phyloP scores from a whole-genome alignment of 2,888 invertebrate genomes.

The Tipula confusa region DNA sequence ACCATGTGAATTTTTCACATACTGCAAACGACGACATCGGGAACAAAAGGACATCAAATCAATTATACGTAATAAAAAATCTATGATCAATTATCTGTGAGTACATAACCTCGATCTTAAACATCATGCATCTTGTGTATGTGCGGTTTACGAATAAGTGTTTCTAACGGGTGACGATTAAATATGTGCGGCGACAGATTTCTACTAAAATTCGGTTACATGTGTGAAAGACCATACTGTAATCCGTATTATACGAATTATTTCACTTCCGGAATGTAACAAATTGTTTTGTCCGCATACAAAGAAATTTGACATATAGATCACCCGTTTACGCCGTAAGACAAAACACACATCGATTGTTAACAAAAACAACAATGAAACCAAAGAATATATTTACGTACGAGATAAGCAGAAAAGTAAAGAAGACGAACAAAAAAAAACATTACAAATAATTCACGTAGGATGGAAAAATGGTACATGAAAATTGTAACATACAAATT shows the following conservation, averaged over 20 bases:
- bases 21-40: neutral
- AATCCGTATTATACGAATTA: neutral
- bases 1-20: slow-evolving; percentile 9
- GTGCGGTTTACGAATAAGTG: neutral
- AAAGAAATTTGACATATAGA: neutral
- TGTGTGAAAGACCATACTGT: neutral
- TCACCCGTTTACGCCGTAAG: neutral
- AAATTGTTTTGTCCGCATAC: neutral
- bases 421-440: neutral
- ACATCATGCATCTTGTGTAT: neutral
- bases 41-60: neutral
- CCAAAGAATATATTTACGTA: neutral
- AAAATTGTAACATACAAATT: slow-evolving; percentile 9
- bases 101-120: neutral
- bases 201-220: neutral
- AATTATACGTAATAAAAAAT: neutral
- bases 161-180: neutral
- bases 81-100: neutral
- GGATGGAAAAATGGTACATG: slow-evolving; percentile 14
- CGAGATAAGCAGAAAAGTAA: neutral
- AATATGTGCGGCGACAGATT: neutral
- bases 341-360: neutral
- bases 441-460: slow-evolving; percentile 5
- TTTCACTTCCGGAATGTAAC: neutral
- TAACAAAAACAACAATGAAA: neutral